Evolutionary conservation across 2,888 invertebrate species (phyloP), one percentile per base, ranked within the genome.

Genomic region (Drosophila lacicola): DNA sequence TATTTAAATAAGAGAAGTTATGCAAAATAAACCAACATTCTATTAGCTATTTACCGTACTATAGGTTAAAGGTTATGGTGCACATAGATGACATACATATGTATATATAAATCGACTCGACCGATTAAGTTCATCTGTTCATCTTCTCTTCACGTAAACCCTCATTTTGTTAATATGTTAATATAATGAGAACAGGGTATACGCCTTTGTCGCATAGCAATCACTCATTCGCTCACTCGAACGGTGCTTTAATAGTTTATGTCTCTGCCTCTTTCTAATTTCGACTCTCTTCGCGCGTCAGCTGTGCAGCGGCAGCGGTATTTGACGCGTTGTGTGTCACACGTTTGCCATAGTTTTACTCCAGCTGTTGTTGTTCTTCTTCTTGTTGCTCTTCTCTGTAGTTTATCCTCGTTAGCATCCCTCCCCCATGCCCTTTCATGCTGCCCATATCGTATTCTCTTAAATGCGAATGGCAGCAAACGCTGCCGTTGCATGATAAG

Each of bases 401-500:
- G 17, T 45, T 39, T 41, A 51, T 36, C 29, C 42, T 19, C 33
- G 53, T 41, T 33, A 53, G 10, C 8, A 13, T 13, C 11, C 11
- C 36, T 13, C 37, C 4, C 4, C 17, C 37, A n/a, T 4, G 29
- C 8, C 36, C 33, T n/a, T 44, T 41, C 3, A 36, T 49, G 25
- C 19, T 57, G n/a, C 21, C 56, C 44, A 34, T 56, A 57, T 46
- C 37, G 37, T 11, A 44, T 64, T 65, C 34, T 34, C 10, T 39
- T 34, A 39, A 60, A 60, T 60, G 64, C 34, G 56, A 49, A 49
- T 19, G 42, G 44, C 33, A 34, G 36, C 49, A 53, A 45, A 21
- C 66, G 74, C 69, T 74, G 57, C 58, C 46, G 56, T 73, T 73
- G 65, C 74, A 70, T 65, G 74, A 74, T 74, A 73, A 73, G 73